Conservation (phyloP, 2,113 vertebrate genomes). For the Orycteropus afer region DNA sequence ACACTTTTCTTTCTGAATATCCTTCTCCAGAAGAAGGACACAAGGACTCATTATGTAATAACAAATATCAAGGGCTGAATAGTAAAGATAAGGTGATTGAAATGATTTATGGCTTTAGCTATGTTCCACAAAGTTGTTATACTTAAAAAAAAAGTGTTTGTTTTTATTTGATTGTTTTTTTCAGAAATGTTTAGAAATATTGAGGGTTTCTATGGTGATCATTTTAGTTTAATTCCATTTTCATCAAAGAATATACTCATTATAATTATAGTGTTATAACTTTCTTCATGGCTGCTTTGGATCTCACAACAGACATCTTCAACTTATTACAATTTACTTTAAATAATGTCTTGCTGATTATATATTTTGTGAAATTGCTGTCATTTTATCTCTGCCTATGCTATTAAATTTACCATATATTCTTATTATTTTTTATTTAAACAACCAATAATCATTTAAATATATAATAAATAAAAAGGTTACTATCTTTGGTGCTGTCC, state of each 20-base stretch:
- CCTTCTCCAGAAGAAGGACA: not conserved
- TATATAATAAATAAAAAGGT: not conserved
- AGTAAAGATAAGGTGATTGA: not conserved
- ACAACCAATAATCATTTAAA: not conserved
- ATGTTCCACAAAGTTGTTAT: not conserved
- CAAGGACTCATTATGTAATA: not conserved
- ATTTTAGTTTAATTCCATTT: not conserved
- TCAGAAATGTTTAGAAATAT: not conserved
- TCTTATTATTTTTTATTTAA: not conserved
- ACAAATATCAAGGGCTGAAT: not conserved
- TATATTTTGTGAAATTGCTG: not conserved
- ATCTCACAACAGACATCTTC: not conserved
- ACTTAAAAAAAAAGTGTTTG: not conserved
- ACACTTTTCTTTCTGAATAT: not conserved
- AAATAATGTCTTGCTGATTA: not conserved
- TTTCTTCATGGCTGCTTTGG: not conserved
- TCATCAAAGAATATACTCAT: not conserved
- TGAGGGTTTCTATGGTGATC: not conserved
- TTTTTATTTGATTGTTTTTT: not conserved
- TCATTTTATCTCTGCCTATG: not conserved
- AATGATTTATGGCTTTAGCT: not conserved
- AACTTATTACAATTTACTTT: not conserved
- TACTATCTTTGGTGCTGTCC: not conserved
- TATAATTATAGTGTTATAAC: not conserved
- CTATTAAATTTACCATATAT: not conserved